Percentiles rank a stretch among this genome's conserved stretches.
Conservation (phyloP, 1,140 invertebrate genomes). For the Teleogryllus occipitalis region DNA sequence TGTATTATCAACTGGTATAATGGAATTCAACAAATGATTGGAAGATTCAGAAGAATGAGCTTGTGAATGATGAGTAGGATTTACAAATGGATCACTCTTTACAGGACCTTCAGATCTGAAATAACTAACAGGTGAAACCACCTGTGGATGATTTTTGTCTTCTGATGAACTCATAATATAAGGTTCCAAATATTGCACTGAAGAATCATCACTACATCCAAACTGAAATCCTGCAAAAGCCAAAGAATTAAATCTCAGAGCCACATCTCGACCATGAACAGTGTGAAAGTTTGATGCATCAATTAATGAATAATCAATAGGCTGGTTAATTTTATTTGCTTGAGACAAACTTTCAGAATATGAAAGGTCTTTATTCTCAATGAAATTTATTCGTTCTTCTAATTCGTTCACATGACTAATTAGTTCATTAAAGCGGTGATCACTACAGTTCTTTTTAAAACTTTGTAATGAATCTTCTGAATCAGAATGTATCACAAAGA, state of each 20-base stretch:
- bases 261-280: neutral
- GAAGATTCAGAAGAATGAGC: too few relatives aligned
- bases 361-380: slow-evolving; percentile 19
- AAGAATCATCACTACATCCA: neutral
- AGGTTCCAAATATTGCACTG: neutral
- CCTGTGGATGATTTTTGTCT: too few relatives aligned
- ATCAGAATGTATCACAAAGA: slow-evolving; percentile 42
- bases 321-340: slow-evolving; percentile 9
- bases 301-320: slow-evolving; percentile 3
- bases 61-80: too few relatives aligned
- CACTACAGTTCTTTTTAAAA: neutral
- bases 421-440: slow-evolving; percentile 18
- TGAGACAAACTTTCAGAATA: neutral
- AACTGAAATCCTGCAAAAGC: neutral
- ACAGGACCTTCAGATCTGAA: too few relatives aligned
- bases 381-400: slow-evolving; percentile 18
- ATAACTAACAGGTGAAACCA: too few relatives aligned
- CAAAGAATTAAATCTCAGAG: neutral
- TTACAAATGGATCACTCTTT: too few relatives aligned
- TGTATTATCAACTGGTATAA: too few relatives aligned
- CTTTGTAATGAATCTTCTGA: slow-evolving; percentile 18
- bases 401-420: slow-evolving; percentile 20
- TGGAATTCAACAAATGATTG: too few relatives aligned
- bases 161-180: neutral
- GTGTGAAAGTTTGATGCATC: neutral